Base-by-base conservation (phyloP, 2,113 vertebrate genomes). In the Ictalurus punctatus region DNA sequence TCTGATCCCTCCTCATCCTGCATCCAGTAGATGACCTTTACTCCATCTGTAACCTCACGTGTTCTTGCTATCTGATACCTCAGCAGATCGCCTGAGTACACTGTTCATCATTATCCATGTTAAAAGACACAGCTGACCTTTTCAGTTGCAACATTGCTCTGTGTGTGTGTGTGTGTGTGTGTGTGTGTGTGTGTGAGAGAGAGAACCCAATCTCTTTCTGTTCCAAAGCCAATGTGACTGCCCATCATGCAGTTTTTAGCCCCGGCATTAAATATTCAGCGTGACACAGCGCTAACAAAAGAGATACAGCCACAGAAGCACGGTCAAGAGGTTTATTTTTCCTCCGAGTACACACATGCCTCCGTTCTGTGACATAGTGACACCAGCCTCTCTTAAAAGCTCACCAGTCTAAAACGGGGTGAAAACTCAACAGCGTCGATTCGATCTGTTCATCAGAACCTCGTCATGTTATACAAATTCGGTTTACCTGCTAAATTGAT, bases 171-270 rank as follows among this genome's bases (percentile, higher is more conserved):
- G 34, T 34, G 34, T 34, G n/a, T n/a, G n/a, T 78, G 40, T 78
- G 21, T 78, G 74, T 78, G 40, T 78, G 44, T 78, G 74, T 79
- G 27, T 54, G 48, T 3, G 78, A 3, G 78, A 7, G 76, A 86
- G 23, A 88, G 84, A 95, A 95, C 93, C 88, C 89, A 93, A 93
- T 82, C 86, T 91, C 81, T 74, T 63, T 73, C 85, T 83, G 65
- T 14, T 67, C 65, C 65, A 67, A n/a, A n/a, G 65, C 25, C 65
- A 67, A 13, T 12, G 65, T 67, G 65, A n/a, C 65, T 67, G 59
- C 61, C 76, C 90, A 90, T 88, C 80, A 92, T 88, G 89, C 91
- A 83, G 80, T 86, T 83, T 92, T 91, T 74, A 93, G 73, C 89
- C 74, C 37, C 85, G 23, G 37, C 67, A 65, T 90, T 12, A 94